These are phyloP conservation scores for Leucophora obtusa DNA, from an alignment of 2,888 invertebrate genomes.

Conservation along the genomic window DNA sequence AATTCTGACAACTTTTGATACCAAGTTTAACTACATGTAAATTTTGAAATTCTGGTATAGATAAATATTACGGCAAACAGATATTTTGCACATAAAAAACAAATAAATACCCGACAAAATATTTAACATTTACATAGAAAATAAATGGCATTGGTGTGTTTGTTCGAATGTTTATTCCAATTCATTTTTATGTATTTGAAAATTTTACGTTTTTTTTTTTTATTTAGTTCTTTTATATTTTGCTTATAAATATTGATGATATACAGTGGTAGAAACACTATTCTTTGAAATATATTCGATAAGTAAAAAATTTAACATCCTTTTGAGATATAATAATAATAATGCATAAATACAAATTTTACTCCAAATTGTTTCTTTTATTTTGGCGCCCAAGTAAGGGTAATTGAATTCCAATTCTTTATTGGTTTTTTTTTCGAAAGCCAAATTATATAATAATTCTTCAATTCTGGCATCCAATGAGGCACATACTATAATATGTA, in stretches of 20 bases:
- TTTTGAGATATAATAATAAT: no score
- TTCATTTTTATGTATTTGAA: conserved; percentile 39
- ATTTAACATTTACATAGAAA: conserved; percentile 38
- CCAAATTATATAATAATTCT: no score
- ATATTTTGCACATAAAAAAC: conserved; percentile 60
- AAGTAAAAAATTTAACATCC: no score
- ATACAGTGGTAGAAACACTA: neutral
- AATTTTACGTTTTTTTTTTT: conserved; percentile 42
- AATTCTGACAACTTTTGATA: neutral
- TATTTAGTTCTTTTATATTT: neutral
- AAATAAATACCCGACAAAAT: conserved; percentile 62
- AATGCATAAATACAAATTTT: no score
- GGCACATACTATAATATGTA: no score
- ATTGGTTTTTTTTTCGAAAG: no score
- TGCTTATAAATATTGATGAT: conserved; percentile 1
- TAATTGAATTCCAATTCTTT: no score
- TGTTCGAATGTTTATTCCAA: neutral
- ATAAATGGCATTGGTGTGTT: neutral
- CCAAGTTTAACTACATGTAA: neutral
- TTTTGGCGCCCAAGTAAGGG: no score
- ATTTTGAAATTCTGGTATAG: conserved; percentile 37
- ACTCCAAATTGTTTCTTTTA: no score
- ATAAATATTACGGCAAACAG: conserved; percentile 61
- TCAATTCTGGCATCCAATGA: no score
- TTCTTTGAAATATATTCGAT: no score